Conservation (phyloP, 2,888 invertebrate genomes). For the Aspidiotus rigidus region DNA sequence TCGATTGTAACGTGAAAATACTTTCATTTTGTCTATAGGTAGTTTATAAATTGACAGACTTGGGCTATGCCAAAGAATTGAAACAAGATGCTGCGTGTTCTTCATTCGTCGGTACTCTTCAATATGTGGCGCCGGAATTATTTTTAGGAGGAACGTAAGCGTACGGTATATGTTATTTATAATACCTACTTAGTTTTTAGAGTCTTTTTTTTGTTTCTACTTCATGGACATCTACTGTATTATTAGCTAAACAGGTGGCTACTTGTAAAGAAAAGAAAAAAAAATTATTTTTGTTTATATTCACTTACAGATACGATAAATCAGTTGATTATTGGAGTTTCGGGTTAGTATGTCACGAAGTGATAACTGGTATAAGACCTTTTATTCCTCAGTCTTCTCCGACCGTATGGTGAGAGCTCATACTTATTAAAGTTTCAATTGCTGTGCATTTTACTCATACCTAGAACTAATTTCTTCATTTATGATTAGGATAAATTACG, state of each 20-base stretch:
- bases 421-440: neutral
- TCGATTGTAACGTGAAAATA: neutral
- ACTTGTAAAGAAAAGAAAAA: neutral
- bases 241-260: neutral
- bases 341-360: slow-evolving; percentile 19
- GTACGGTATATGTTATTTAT: neutral
- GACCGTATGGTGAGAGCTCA: slow-evolving; percentile 9
- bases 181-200: neutral
- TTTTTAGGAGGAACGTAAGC: slow-evolving; percentile 21
- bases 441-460: neutral
- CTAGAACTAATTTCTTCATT: neutral
- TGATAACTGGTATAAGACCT: slow-evolving; percentile 17
- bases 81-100: slow-evolving; percentile 17
- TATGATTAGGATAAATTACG: slow-evolving; percentile 19
- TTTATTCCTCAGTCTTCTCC: slow-evolving; percentile 16
- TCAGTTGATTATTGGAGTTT: slow-evolving; percentile 25
- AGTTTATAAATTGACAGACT: slow-evolving; percentile 18
- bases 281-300: neutral
- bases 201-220: neutral
- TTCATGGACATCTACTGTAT: neutral
- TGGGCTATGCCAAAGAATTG: slow-evolving; percentile 19
- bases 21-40: neutral
- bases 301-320: slow-evolving; percentile 11
- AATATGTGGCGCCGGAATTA: slow-evolving; percentile 23
- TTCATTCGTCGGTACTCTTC: slow-evolving; percentile 15